A percentile compares a stretch with the other conserved stretches of the same genome.
These are phyloP conservation scores for Crotalus helleri DNA, from an alignment of 2,113 vertebrate genomes.

Conservation along the genomic window DNA sequence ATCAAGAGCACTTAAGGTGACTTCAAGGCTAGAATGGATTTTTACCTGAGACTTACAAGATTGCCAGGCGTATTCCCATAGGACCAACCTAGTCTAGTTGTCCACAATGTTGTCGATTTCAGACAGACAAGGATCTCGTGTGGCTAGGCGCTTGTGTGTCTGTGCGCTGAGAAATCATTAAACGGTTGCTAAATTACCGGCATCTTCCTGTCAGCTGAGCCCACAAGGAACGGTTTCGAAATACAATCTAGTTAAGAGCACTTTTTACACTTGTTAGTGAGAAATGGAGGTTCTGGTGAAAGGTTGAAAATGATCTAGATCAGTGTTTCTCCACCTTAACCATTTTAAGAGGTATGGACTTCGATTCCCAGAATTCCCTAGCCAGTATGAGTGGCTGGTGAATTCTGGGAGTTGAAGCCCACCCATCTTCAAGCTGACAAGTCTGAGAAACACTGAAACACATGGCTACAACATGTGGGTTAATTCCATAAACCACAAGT, in stretches of 20 bases:
- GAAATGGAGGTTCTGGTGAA: not conserved
- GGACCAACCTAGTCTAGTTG: not conserved
- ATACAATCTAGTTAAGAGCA: slow-evolving; percentile 43
- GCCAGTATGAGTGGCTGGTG: not conserved
- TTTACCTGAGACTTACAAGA: not conserved
- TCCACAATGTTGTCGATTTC: not conserved
- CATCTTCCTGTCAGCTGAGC: slow-evolving; percentile 60
- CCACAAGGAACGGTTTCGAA: slow-evolving; percentile 51
- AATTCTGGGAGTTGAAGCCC: not conserved
- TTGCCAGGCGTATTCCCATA: not conserved
- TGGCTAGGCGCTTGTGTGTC: not conserved
- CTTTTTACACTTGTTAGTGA: slow-evolving; percentile 39
- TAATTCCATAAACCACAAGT: not conserved
- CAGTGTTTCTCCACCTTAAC: not conserved
- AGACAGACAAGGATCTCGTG: slow-evolving; percentile 6
- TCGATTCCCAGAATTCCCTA: not conserved
- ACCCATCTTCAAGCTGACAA: not conserved
- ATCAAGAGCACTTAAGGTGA: not conserved
- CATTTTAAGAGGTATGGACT: not conserved
- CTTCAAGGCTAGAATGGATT: not conserved
- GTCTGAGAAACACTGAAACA: not conserved
- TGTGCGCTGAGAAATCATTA: slow-evolving; percentile 41
- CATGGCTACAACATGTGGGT: not conserved
- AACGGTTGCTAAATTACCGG: slow-evolving; percentile 50
- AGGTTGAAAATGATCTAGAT: not conserved